A percentile compares a stretch with the other conserved stretches of the same genome.
These are phyloP conservation scores for Syrphus vitripennis DNA, from an alignment of 2,888 invertebrate species.

Conservation along the genomic window DNA sequence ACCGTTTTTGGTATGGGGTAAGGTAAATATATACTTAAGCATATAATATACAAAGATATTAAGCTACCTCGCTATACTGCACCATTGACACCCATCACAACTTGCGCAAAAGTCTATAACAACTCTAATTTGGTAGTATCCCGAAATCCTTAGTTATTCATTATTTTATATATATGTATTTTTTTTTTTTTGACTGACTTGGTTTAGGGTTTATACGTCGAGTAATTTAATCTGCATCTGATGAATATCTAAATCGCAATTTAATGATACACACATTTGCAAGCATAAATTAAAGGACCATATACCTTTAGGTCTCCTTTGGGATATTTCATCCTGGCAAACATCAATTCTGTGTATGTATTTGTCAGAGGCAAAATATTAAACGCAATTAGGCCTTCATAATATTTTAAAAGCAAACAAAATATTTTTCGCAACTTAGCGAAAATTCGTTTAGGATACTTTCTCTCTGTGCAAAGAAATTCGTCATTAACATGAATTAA, in stretches of 20 bases:
- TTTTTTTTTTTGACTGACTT: background rate
- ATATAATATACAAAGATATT: background rate
- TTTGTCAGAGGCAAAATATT: background rate
- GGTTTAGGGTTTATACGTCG: background rate
- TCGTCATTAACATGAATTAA: conserved; percentile 14
- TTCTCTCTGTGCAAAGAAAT: background rate
- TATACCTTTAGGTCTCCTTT: background rate
- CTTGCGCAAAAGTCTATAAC: background rate
- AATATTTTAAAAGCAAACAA: conserved; percentile 18
- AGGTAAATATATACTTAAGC: background rate
- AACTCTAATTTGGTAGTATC: conserved; percentile 39
- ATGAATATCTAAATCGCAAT: conserved; percentile 65
- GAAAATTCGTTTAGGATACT: background rate
- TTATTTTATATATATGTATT: too few species aligned
- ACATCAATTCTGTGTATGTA: background rate
- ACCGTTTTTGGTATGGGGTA: background rate
- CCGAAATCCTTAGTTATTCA: conserved; percentile 29
- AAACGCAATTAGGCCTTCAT: conserved; percentile 18
- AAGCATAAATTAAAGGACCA: conserved; percentile 39
- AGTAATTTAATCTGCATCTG: conserved; percentile 65
- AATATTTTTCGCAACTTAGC: conserved; percentile 7
- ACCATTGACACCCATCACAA: background rate
- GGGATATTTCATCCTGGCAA: background rate
- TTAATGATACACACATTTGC: conserved; percentile 31
- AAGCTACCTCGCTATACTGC: background rate